Evolutionary conservation across 2,797 vertebrate species (phyloP).

Genomic region (Paramormyrops hopkinsi): DNA sequence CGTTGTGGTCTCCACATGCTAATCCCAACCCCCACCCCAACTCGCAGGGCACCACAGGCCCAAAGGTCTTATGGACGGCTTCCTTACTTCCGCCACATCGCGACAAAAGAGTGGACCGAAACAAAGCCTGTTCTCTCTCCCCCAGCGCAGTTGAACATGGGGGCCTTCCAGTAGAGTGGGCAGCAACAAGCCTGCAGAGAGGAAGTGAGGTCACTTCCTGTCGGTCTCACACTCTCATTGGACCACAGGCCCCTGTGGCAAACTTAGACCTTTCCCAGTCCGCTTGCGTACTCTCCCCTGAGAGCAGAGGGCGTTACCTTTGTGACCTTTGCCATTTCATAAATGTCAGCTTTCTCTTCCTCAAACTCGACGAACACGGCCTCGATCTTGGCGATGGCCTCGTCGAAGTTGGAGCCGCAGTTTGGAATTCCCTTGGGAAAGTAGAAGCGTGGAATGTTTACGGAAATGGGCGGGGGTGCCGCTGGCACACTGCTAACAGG

Average conservation of each 20-base stretch:
- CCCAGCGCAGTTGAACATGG: conserved; percentile 85
- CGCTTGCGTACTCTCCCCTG: no score
- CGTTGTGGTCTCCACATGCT: not conserved
- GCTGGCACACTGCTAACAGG: conserved; percentile 60
- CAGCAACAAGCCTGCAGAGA: conserved; percentile 76
- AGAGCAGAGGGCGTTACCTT: conserved; percentile 65
- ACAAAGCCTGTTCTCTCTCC: conserved; percentile 88
- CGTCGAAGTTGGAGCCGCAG: conserved; percentile 70
- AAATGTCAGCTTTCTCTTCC: conserved; percentile 86
- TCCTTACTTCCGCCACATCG: conserved; percentile 93
- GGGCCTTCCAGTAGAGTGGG: conserved; percentile 94
- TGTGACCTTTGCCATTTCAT: conserved; percentile 91
- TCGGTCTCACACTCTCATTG: not conserved
- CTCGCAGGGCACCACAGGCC: not conserved
- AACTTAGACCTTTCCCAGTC: not conserved
- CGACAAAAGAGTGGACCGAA: conserved; percentile 83
- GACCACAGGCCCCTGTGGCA: not conserved
- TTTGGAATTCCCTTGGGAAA: conserved; percentile 89
- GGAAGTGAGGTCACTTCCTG: conserved; percentile 9
- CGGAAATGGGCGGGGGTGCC: conserved; percentile 66
- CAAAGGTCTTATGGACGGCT: not conserved
- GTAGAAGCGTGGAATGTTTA: conserved; percentile 99
- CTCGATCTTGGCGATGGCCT: conserved; percentile 75
- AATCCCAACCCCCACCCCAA: not conserved
- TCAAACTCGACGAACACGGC: conserved; percentile 78